These are phyloP conservation scores for Anguilla pacifica DNA, from an alignment of 2,797 vertebrate species.

Conservation along the genomic window DNA sequence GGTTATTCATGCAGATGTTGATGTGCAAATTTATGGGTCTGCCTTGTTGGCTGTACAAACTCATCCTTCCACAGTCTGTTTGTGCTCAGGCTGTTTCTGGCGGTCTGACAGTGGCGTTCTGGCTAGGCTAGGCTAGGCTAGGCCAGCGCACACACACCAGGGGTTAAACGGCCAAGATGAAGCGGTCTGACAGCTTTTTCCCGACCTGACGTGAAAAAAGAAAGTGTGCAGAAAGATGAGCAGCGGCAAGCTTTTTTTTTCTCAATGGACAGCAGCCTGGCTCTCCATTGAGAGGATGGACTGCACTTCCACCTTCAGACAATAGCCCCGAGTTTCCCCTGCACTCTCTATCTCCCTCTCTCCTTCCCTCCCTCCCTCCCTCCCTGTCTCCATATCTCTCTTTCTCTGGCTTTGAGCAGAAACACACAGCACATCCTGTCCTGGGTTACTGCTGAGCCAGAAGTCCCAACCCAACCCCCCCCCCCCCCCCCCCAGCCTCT, in stretches of 20 bases:
- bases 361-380: conserved; percentile 48
- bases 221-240: conserved; percentile 57
- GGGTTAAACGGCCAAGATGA: not conserved
- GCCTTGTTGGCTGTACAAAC: not conserved
- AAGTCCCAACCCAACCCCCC: conserved; percentile 67
- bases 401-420: conserved; percentile 69
- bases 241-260: conserved; percentile 51
- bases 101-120: not conserved
- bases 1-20: not conserved
- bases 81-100: not conserved
- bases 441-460: conserved; percentile 65
- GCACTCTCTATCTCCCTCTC: conserved; percentile 38
- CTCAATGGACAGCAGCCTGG: conserved; percentile 67
- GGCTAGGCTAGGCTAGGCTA: not conserved
- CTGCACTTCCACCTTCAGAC: conserved; percentile 68
- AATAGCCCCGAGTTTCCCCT: conserved; percentile 55
- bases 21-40: not conserved
- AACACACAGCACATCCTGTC: conserved; percentile 75
- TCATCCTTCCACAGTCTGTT: not conserved
- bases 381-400: conserved; percentile 39
- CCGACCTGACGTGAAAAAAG: conserved; percentile 57
- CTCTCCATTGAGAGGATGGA: conserved; percentile 54
- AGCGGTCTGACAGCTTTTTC: not conserved
- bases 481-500: conserved; percentile 40
- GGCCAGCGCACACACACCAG: not conserved